Evolutionary conservation across 1,140 invertebrate genomes (phyloP), one percentile per base, ranked within the genome.

Genomic region (Musca domestica): DNA sequence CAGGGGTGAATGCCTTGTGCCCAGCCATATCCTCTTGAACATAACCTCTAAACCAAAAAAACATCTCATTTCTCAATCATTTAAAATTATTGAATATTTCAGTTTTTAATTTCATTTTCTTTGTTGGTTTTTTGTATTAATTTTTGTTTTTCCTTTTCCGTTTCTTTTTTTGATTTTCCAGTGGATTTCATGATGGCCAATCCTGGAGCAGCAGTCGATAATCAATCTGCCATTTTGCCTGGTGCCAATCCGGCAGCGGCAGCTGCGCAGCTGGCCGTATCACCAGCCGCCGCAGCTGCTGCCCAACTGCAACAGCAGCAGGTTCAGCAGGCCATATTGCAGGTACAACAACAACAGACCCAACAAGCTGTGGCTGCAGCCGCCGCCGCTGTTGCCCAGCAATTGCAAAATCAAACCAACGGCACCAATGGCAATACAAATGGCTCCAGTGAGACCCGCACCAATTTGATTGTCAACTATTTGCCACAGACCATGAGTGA

Each of bases 401-500:
- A 80, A 69, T 54, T 78, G 58, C 76, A 78, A 48, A 76, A 78
- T 51, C 74, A 77, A 27, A 46, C 19, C 15, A n/a, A 20, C 17
- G 58, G 75, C 64, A 73, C 77, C 54, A 79, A 77, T 52, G 74
- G 72, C 54, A 12, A 73, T 49, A 81, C 73, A 72, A 81, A 81
- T 70, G 78, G 78, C 23, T 74, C 73, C 68, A 72, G 71, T 49
- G 80, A 81, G 70, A 81, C 78, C 12, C 76, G 80, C 71, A 91
- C 90, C 67, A 95, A 95, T 84, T 85, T 95, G 64, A 95, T 95
- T 76, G 92, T 95, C 54, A 95, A 95, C 82, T 95, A 95, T 84
- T 86, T 95, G 74, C 94, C 94, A 52, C 94, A 95, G 84, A 93
- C 90, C 19, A 95, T 95, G 94, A 93, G 91, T 17, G 93, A 95